Percentiles rank a stretch among this genome's conserved stretches.
phyloP scores from a whole-genome alignment of 2,797 vertebrate genomes.

The Sebastes reedi region DNA sequence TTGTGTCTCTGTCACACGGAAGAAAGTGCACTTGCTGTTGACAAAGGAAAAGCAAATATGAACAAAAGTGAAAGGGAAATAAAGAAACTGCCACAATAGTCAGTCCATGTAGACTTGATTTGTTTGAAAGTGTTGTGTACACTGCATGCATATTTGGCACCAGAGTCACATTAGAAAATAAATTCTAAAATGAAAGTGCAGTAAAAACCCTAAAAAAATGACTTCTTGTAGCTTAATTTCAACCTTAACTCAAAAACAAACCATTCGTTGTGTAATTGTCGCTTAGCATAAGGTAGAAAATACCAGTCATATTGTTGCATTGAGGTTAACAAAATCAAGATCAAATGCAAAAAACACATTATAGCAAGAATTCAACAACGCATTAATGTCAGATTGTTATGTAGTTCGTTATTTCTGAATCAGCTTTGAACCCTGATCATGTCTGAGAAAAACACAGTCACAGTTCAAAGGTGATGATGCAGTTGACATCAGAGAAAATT shows the following conservation, averaged over 20 bases:
- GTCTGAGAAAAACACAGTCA: conserved; percentile 48
- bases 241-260: conserved; percentile 25
- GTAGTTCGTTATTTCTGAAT: neutral
- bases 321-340: conserved; percentile 19
- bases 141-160: conserved; percentile 50
- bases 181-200: neutral
- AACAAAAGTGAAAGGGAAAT: conserved; percentile 64
- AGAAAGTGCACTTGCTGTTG: conserved; percentile 80
- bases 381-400: conserved; percentile 2
- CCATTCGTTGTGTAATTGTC: neutral
- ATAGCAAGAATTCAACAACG: conserved; percentile 17
- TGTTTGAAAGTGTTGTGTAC: conserved; percentile 48
- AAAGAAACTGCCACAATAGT: conserved; percentile 55
- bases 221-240: conserved; percentile 3
- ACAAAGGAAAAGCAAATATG: conserved; percentile 72
- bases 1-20: conserved; percentile 69
- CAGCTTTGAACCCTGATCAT: conserved; percentile 44
- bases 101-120: conserved; percentile 52
- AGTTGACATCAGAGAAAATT: conserved; percentile 25
- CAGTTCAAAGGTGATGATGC: conserved; percentile 45
- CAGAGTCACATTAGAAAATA: conserved; percentile 19
- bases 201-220: conserved; percentile 41
- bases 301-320: neutral
- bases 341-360: conserved; percentile 12
- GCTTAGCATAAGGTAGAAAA: conserved; percentile 14